Percentiles rank a stretch among this genome's conserved stretches.
These are phyloP conservation scores for Pampus argenteus DNA, from an alignment of 2,797 vertebrate genomes.

Conservation along the genomic window DNA sequence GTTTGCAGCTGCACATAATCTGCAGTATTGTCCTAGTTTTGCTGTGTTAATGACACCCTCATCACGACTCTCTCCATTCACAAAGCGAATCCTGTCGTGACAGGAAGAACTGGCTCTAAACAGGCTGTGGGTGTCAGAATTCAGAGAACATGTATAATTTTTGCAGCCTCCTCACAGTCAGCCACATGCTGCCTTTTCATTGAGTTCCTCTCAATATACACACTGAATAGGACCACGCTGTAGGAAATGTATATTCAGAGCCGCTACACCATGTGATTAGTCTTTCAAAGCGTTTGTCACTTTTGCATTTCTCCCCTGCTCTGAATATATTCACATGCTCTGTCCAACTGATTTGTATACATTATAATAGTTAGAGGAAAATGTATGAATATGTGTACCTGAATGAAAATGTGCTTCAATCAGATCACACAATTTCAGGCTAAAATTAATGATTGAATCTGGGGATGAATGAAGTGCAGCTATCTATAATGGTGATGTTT, in stretches of 20 bases:
- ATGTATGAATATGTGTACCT: slow-evolving; percentile 21
- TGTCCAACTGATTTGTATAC: slow-evolving; percentile 22
- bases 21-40: slow-evolving; percentile 71
- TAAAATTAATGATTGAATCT: slow-evolving; percentile 12
- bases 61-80: slow-evolving; percentile 82
- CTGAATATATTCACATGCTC: slow-evolving; percentile 17
- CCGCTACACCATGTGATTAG: slow-evolving; percentile 65
- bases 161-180: slow-evolving; percentile 60
- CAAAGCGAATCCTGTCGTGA: slow-evolving; percentile 78
- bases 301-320: slow-evolving; percentile 33
- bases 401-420: slow-evolving; percentile 1
- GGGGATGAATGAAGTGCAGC: slow-evolving; percentile 36
- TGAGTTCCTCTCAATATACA: slow-evolving; percentile 56
- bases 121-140: slow-evolving; percentile 69
- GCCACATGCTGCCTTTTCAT: slow-evolving; percentile 64
- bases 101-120: slow-evolving; percentile 71
- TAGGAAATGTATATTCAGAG: slow-evolving; percentile 71
- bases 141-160: slow-evolving; percentile 64
- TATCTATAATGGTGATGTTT: slow-evolving; percentile 46
- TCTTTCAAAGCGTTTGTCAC: slow-evolving; percentile 52
- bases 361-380: slow-evolving; percentile 10
- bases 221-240: slow-evolving; percentile 60
- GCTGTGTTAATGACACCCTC: slow-evolving; percentile 76
- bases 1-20: slow-evolving; percentile 80
- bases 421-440: background rate